Percentiles rank a stretch among this genome's conserved stretches.
phyloP scores from a whole-genome alignment of 2,888 invertebrate species.

The Tinea semifulvella region DNA sequence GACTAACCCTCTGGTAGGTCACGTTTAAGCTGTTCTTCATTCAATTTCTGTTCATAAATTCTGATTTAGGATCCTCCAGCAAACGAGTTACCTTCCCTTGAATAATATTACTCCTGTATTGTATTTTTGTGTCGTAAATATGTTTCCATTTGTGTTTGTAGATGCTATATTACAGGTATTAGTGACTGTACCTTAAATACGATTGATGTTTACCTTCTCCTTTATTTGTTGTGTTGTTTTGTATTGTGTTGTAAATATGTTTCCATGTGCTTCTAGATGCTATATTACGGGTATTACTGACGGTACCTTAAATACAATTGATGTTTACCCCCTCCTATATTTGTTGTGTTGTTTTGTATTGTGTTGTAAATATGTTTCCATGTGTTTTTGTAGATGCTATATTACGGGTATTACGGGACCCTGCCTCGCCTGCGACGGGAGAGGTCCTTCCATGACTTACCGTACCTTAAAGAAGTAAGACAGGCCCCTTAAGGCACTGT shows the following conservation, averaged over 20 bases:
- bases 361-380: not conserved
- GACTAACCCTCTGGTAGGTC: too few species aligned
- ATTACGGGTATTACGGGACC: slow-evolving; percentile 75
- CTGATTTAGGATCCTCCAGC: too few species aligned
- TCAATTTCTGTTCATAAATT: too few species aligned
- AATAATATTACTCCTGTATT: not conserved
- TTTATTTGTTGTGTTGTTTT: not conserved
- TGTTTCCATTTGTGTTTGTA: slow-evolving; percentile 43
- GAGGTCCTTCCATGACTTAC: slow-evolving; percentile 81
- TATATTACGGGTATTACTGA: slow-evolving; percentile 75
- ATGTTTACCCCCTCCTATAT: too few species aligned
- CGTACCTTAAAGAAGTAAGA: slow-evolving; percentile 81
- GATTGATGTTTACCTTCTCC: too few species aligned
- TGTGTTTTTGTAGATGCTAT: slow-evolving; percentile 70
- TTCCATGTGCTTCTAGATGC: slow-evolving; percentile 65
- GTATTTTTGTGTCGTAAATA: not conserved
- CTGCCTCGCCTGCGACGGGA: slow-evolving; percentile 80
- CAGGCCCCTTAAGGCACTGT: not conserved
- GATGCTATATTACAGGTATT: slow-evolving; percentile 76
- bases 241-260: not conserved
- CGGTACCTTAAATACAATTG: too few species aligned
- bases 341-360: not conserved
- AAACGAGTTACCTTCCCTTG: too few species aligned
- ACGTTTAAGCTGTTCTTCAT: too few species aligned
- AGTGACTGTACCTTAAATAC: too few species aligned